Percentiles rank a stretch among this genome's conserved stretches.
phyloP scores from a whole-genome alignment of 1,140 invertebrate genomes.

The Argopecten irradians region DNA sequence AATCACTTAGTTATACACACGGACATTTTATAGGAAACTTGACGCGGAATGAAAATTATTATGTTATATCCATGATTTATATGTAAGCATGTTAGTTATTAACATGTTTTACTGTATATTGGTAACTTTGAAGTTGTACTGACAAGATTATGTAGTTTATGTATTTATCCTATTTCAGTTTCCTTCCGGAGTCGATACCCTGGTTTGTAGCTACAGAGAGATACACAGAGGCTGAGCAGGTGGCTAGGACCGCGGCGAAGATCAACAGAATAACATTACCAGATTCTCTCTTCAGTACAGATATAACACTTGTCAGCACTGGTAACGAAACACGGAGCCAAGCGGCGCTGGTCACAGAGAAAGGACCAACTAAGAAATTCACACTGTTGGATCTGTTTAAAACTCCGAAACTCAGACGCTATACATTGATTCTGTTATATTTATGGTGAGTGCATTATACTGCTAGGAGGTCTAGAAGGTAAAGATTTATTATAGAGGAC shows the following conservation, averaged over 20 bases:
- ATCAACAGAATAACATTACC: conserved; percentile 59
- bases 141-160: too few relatives aligned
- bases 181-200: conserved; percentile 71
- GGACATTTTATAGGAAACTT: too few relatives aligned
- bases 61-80: too few relatives aligned
- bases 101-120: too few relatives aligned
- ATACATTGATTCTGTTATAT: conserved; percentile 73
- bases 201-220: conserved; percentile 69
- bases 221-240: conserved; percentile 54
- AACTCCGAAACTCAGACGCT: conserved; percentile 61
- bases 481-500: too few relatives aligned
- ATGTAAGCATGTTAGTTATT: too few relatives aligned
- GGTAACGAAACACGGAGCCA: neutral
- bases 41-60: too few relatives aligned
- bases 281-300: conserved; percentile 33
- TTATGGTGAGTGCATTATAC: conserved; percentile 65
- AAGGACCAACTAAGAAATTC: conserved; percentile 26
- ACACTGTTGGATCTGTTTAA: conserved; percentile 60
- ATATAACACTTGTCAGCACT: neutral
- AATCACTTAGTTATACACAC: too few relatives aligned
- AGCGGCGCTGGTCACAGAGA: neutral
- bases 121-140: too few relatives aligned
- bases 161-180: conserved; percentile 58
- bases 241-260: conserved; percentile 61
- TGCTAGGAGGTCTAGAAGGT: neutral